phyloP scores from a whole-genome alignment of 2,113 vertebrate genomes.

The Eulemur rufifrons region DNA sequence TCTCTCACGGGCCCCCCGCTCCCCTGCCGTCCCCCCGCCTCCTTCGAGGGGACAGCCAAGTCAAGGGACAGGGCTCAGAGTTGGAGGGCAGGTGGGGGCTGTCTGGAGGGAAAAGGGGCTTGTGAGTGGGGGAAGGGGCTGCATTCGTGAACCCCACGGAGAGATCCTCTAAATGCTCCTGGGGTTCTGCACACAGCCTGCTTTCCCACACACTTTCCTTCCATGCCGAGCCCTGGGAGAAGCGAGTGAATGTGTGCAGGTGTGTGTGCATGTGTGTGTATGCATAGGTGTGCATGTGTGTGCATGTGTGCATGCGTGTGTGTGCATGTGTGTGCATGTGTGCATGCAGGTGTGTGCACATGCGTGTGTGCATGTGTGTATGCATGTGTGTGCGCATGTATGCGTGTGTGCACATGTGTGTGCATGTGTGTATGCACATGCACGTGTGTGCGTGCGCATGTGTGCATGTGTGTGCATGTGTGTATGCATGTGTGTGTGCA shows the following conservation, averaged over 20 bases:
- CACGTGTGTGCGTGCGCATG: no score
- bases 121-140: neutral
- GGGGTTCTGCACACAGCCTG: neutral
- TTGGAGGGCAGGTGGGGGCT: accelerated
- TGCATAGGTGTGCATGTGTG: no score
- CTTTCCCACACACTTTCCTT: neutral
- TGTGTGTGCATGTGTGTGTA: neutral
- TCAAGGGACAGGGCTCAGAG: neutral
- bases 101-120: no score
- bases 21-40: neutral
- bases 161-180: slow-evolving; percentile 19
- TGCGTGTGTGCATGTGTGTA: neutral
- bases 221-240: neutral
- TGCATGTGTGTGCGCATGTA: no score
- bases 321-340: no score
- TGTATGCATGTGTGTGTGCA: no score
- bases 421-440: no score
- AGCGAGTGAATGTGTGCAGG: no score
- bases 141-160: neutral
- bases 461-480: no score
- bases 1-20: accelerated
- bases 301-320: no score
- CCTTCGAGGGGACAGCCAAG: neutral
- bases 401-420: neutral
- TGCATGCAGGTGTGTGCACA: no score